Base-by-base conservation (phyloP, 2,113 vertebrate genomes). In the Pangasianodon gigas region DNA sequence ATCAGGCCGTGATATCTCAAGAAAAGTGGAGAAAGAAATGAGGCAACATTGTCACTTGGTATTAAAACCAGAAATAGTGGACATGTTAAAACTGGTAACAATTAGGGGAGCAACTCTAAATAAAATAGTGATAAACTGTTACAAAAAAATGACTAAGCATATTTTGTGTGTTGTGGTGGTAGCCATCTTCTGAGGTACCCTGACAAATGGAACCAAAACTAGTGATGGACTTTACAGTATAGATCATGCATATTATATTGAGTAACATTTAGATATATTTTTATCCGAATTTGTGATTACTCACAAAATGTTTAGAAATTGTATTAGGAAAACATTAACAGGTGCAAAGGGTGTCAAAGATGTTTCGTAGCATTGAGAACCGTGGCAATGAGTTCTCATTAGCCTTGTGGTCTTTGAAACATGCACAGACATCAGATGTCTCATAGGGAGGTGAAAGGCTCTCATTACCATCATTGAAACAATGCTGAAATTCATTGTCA, bases 401-500 rank as follows among this genome's bases (percentile, higher is more conserved):
- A 93, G 92, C 93, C 94, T 94, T 92, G 90, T 92, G 90, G 92
- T n/a, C 91, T 92, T 94, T 92, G 92, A 92, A 93, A 94, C 90
- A 91, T 89, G 80, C 90, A 18, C 94, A 93, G 93, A 92, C 93
- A 93, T 94, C 93, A 94, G 87, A 93, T 93, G 91, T 93, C 92
- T 92, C 90, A 90, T 92, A 91, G 92, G 92, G 91, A 88, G 91
- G 90, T 89, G 89, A 93, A 93, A 93, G 92, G 91, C 93, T 94
- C 93, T 95, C 94, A 94, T 94, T 93, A 94, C 91, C 91, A 85
- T 94, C 93, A 94, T 91, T 94, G 91, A 96, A 95, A 96, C 94
- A 95, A 95, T 94, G 94, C 91, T 79, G 84, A 92, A 94, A 95
- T 94, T 95, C 92, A 93, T 94, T 95, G 95, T 96, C 94, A 95